phyloP scores from a whole-genome alignment of 2,888 invertebrate genomes.

The Neuroscelio doddi region DNA sequence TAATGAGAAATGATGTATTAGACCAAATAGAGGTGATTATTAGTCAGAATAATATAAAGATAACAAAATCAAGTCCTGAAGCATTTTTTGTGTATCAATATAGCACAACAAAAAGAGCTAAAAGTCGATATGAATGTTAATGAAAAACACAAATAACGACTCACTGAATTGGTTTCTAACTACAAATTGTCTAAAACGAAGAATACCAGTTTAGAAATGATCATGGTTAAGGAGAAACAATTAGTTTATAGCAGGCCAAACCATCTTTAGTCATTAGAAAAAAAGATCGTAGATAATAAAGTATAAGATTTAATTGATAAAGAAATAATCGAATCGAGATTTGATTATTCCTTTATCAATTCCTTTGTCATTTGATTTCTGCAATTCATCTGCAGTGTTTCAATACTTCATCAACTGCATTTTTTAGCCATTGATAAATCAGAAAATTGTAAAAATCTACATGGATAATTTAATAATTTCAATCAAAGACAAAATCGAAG shows the following conservation, averaged over 20 bases:
- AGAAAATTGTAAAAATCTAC: slow-evolving; percentile 12
- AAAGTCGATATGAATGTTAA: slow-evolving; percentile 1
- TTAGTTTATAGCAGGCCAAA: slow-evolving; percentile 16
- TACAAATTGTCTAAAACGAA: slow-evolving; percentile 18
- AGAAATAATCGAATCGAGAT: slow-evolving; percentile 15
- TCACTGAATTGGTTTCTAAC: not conserved
- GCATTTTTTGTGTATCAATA: not conserved
- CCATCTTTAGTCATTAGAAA: slow-evolving; percentile 13
- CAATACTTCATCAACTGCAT: slow-evolving; percentile 16
- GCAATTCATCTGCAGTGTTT: slow-evolving; percentile 20
- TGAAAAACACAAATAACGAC: not conserved
- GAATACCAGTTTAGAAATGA: slow-evolving; percentile 14
- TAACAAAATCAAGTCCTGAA: slow-evolving; percentile 2
- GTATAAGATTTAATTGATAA: slow-evolving; percentile 14
- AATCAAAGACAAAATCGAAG: slow-evolving; percentile 15
- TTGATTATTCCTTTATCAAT: too few species aligned
- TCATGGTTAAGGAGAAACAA: slow-evolving; percentile 5
- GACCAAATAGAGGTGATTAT: slow-evolving; percentile 24
- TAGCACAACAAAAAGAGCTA: not conserved
- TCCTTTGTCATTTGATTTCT: slow-evolving; percentile 13
- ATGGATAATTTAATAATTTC: slow-evolving; percentile 29
- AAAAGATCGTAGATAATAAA: slow-evolving; percentile 21
- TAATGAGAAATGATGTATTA: slow-evolving; percentile 25
- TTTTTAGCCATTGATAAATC: slow-evolving; percentile 10
- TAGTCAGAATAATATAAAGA: slow-evolving; percentile 12